Percentiles rank a stretch among this genome's conserved stretches.
Evolutionary conservation across 2,797 vertebrate genomes (phyloP).

Genomic region (Phoebastria nigripes): DNA sequence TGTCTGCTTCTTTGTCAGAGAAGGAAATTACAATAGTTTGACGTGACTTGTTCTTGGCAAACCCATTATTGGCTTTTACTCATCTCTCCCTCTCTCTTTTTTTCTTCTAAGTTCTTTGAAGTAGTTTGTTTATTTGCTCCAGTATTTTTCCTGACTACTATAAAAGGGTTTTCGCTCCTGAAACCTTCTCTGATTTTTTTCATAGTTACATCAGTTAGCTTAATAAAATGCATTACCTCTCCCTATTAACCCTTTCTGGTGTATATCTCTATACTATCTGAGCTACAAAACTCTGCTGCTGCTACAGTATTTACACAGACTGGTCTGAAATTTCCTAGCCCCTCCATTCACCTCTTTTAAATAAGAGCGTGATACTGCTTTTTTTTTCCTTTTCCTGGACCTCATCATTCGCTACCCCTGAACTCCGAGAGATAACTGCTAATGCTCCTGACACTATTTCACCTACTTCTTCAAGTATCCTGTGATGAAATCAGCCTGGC

Average conservation of each 20-base stretch:
- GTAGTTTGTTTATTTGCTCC: conserved; percentile 22
- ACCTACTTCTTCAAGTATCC: neutral
- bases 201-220: neutral
- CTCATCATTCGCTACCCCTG: neutral
- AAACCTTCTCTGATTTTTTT: neutral
- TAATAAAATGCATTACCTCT: neutral
- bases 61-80: conserved; percentile 36
- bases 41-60: conserved; percentile 9
- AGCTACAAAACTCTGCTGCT: neutral
- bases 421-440: neutral
- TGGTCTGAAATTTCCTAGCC: neutral
- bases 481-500: neutral
- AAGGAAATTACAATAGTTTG: conserved; percentile 28
- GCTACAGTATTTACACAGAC: neutral
- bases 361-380: neutral
- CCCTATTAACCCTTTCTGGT: neutral
- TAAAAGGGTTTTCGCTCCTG: neutral
- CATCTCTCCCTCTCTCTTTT: neutral
- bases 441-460: neutral
- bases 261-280: neutral
- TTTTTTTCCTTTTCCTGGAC: neutral
- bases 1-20: conserved; percentile 21
- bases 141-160: neutral
- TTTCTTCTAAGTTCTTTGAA: neutral
- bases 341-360: neutral